Evolutionary conservation across 35 echinoderm and acorn worm genomes (phyloP).

Genomic region (Eucidaris tribuloides): DNA sequence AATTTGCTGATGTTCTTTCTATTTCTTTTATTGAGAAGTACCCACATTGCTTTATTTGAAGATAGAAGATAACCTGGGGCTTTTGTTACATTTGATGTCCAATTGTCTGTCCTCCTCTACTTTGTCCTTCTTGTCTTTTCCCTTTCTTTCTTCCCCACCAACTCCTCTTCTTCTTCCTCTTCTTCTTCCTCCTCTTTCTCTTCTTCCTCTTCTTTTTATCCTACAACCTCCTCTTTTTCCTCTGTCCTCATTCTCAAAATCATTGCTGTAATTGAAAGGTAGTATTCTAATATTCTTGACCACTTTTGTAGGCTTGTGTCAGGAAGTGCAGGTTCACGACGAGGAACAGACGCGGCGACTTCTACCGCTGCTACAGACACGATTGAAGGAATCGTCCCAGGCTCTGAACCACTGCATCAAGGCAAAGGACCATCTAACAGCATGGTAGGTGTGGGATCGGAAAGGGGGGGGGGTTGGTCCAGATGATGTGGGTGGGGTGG

Average conservation of each 20-base stretch:
- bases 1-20: no score
- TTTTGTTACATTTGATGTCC: neutral
- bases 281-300: no score
- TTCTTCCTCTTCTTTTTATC: neutral
- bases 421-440: slow-evolving; percentile 49
- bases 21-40: no score
- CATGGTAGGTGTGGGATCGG: slow-evolving; percentile 88
- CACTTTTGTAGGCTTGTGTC: slow-evolving; percentile 31
- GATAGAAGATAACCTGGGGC: no score
- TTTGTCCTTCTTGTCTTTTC: neutral
- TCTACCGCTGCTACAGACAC: slow-evolving; percentile 61
- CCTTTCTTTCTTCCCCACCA: neutral
- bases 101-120: neutral
- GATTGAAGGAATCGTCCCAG: slow-evolving; percentile 58
- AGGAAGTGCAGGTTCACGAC: slow-evolving; percentile 43
- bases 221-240: neutral
- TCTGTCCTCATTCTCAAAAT: neutral
- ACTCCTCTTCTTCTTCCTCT: neutral
- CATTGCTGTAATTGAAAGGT: no score
- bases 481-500: neutral
- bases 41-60: no score
- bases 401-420: slow-evolving; percentile 43
- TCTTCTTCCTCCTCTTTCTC: neutral
- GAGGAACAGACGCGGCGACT: slow-evolving; percentile 34
- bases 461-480: neutral